Base-by-base conservation (phyloP, 1,140 invertebrate species). In the Macrobrachium rosenbergii region DNA sequence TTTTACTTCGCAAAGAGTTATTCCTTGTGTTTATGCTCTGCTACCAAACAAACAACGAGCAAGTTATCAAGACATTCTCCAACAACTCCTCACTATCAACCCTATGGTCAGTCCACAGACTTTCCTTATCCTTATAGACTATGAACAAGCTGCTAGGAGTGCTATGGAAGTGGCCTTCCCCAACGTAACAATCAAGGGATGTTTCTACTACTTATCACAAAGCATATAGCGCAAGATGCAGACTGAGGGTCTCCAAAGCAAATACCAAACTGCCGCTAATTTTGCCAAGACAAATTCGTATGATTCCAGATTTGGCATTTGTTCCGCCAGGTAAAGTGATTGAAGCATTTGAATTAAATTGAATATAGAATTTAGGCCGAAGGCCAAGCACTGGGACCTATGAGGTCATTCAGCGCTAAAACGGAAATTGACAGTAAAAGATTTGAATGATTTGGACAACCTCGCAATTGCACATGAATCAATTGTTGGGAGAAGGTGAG, bases 81-180 rank as follows among this genome's bases (percentile, higher is more conserved):
- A 45, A 10, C 12, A 5, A 77, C 6, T 77, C 52, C 52, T 43
- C 28, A 45, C 52, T 45, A 77, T 77, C 75, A 77, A 52, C 5
- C 75, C 45, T 0, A 58, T 45, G 45, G 6, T 77, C 28, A 23
- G 52, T 8, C 75, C 75, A 77, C 7, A 23, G 8, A 45, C 28
- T 43, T 77, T 77, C 75, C 75, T 77, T 45, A 77, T 77, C 75
- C 75, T 77, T 45, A 77, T 14, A n/a, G 12, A 77, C 75, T 43
- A 77, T n/a, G 75, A 77, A n/a, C 75, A 7, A 77, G 75, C 75
- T 77, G 75, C 75, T n/a, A 77, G 2, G 75, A 10, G 75, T 77
- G 75, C 75, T 10, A 77, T 14, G 6, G 28, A 28, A 77, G 75
- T 8, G 75, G 52, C 12, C 75, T 77, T 77, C 52, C 76, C 76